Conservation (phyloP, 1,140 invertebrate genomes). For the Metopolophium dirhodum region DNA sequence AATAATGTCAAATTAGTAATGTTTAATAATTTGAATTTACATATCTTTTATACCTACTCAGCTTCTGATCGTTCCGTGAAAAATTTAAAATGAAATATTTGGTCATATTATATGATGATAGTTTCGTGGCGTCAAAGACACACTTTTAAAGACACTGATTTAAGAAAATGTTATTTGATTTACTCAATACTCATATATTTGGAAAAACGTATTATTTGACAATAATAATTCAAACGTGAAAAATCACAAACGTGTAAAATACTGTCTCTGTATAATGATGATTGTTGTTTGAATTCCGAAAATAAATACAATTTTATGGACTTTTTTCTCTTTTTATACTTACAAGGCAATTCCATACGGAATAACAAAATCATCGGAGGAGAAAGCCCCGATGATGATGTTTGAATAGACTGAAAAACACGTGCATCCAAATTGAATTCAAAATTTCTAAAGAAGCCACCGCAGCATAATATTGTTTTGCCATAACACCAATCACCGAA, state of each 20-base stretch:
- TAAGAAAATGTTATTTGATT: background rate
- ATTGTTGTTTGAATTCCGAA: constrained; percentile 4
- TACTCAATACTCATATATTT: background rate
- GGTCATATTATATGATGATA: background rate
- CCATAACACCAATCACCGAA: background rate
- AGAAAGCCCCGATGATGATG: background rate
- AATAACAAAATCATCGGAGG: constrained; percentile 6
- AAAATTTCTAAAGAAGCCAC: background rate
- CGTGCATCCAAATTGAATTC: constrained; percentile 12
- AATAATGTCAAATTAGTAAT: background rate
- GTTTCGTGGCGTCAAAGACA: background rate
- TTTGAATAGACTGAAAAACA: constrained; percentile 13
- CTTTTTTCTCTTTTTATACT: background rate
- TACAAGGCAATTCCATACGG: background rate
- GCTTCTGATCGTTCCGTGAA: background rate
- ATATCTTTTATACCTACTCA: background rate
- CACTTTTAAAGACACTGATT: background rate
- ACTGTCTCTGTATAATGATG: background rate
- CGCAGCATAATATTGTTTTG: background rate
- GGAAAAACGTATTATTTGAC: background rate
- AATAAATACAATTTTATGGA: constrained; percentile 2
- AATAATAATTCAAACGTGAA: background rate
- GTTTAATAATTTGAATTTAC: background rate
- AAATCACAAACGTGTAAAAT: background rate
- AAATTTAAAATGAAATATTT: background rate